Evolutionary conservation across 2,888 invertebrate species (phyloP), one percentile per base, ranked within the genome.

Genomic region (Gerris lacustris): DNA sequence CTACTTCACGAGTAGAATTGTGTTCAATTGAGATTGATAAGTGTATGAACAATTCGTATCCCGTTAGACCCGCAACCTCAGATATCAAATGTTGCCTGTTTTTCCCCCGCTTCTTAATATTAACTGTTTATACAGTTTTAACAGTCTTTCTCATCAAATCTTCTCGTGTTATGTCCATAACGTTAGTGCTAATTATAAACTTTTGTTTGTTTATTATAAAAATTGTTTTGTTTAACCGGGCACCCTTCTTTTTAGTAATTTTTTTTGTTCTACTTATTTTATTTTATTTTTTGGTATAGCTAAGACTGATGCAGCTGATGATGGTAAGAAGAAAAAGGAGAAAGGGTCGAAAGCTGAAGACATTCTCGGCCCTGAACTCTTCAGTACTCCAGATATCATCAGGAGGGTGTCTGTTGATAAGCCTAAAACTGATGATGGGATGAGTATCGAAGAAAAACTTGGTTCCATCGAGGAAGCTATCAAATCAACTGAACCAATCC

Each of bases 341-440:
- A 74, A 73, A 73, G 31, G 31, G 31, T 31, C 31, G 1, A 31
- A 31, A 31, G 31, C 31, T 31, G 31, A 31, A 31, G 31, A 31
- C 31, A 31, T 81, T 47, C 74, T 83, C 62, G 83, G 82, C 5
- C 83, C 90, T 72, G 88, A 89, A 62, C 80, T 91, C 72, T 90
- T 91, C 79, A 90, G 90, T 6, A 87, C 89, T 64, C 90, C 91
- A 31, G 91, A 91, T 82, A 89, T 90, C 70, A 89, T 90, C 72
- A 83, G 89, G 76, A 83, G 89, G 76, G 88, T 89, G 17, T 74
- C 73, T 68, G 73, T 73, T 9, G 75, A 76, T 17, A 69, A 70
- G n/a, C n/a, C 45, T 18, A 66, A 70, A 11, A 66, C 69, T 43
- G 62, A 62, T 11, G n/a, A n/a, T 2, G 67, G 67, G 6, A 43